Percentiles rank a stretch among this genome's conserved stretches.
These are phyloP conservation scores for Morpho achilles DNA, from an alignment of 2,888 invertebrate genomes.

Conservation along the genomic window DNA sequence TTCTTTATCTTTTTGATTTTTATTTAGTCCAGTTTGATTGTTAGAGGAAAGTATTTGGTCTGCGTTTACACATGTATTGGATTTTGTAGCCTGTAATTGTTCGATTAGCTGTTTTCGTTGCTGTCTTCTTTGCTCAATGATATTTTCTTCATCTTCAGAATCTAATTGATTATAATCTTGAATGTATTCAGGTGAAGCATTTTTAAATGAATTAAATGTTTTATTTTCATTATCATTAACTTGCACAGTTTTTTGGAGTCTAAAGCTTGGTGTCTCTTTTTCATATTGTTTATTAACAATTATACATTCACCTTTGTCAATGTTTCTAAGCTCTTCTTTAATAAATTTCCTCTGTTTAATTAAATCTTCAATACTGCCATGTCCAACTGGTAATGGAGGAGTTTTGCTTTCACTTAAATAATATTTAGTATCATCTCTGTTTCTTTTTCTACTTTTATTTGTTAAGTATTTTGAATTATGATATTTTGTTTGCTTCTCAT, in stretches of 20 bases:
- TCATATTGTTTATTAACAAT: constrained; percentile 30
- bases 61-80: constrained; percentile 20
- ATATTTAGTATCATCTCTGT: constrained; percentile 30
- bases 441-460: constrained; percentile 40
- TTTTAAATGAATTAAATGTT: constrained; percentile 29
- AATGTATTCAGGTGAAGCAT: constrained; percentile 68
- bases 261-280: constrained; percentile 38
- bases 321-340: constrained; percentile 53
- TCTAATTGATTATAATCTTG: constrained; percentile 82
- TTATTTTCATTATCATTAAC: constrained; percentile 30
- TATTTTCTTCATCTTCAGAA: constrained; percentile 92
- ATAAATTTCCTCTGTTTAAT: constrained; percentile 56
- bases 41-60: constrained; percentile 11
- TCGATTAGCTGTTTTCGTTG: constrained; percentile 92
- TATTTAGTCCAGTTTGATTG: constrained; percentile 22
- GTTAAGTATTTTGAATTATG: constrained; percentile 42
- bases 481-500: constrained; percentile 38
- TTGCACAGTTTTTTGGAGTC: constrained; percentile 23
- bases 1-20: constrained; percentile 35
- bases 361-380: constrained; percentile 53
- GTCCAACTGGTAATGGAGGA: constrained; percentile 55
- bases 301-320: constrained; percentile 37
- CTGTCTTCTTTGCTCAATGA: constrained; percentile 92
- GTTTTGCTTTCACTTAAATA: constrained; percentile 50
- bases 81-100: constrained; percentile 36